Percentiles rank a stretch among this genome's conserved stretches.
These are phyloP conservation scores for Montipora capricornis DNA, from an alignment of 64 coral and sea anemone genomes.

Conservation along the genomic window DNA sequence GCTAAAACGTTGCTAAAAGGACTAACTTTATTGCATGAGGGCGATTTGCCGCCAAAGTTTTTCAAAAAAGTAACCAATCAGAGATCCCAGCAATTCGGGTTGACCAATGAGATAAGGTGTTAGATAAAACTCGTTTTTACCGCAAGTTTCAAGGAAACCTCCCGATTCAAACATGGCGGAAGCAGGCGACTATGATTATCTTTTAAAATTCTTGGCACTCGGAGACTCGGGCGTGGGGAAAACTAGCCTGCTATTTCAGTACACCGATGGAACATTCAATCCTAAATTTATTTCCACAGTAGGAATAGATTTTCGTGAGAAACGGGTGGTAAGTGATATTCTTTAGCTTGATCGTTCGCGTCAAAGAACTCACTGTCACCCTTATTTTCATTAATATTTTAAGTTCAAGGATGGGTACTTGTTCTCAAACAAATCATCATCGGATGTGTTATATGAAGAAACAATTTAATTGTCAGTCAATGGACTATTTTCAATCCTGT, in stretches of 20 bases:
- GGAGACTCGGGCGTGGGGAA: conserved; percentile 98
- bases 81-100: background rate
- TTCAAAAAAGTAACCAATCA: conserved; percentile 48
- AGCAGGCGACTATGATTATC: conserved; percentile 85
- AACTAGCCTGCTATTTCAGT: conserved; percentile 95
- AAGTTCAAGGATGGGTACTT: conserved; percentile 18
- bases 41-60: conserved; percentile 31
- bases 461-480: conserved; percentile 20
- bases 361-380: background rate
- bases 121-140: conserved; percentile 48
- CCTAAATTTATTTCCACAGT: conserved; percentile 97
- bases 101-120: conserved; percentile 57
- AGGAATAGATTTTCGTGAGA: conserved; percentile 98
- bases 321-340: conserved; percentile 89
- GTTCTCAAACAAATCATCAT: background rate
- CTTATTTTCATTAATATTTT: conserved; percentile 50
- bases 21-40: too few species aligned
- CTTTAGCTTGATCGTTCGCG: background rate
- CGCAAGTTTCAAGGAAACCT: conserved; percentile 62
- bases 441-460: background rate
- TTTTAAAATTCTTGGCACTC: conserved; percentile 96
- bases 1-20: too few species aligned
- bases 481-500: background rate
- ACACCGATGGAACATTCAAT: conserved; percentile 94
- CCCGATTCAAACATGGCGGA: conserved; percentile 90